These are phyloP conservation scores for Astreopora myriophthalma DNA, from an alignment of 64 coral and sea anemone genomes.

Conservation along the genomic window DNA sequence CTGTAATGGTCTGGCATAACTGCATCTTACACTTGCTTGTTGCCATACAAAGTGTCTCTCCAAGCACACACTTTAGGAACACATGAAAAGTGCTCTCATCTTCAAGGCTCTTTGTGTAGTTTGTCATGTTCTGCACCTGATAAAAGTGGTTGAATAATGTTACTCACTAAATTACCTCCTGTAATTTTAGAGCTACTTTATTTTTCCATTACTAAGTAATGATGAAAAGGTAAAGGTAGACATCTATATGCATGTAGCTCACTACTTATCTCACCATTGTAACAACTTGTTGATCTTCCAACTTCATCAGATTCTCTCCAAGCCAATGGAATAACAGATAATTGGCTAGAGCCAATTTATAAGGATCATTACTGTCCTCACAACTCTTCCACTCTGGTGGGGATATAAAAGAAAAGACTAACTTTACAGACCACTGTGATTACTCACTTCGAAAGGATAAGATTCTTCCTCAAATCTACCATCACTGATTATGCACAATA, in stretches of 20 bases:
- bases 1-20: slow-evolving; percentile 29
- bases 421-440: no score
- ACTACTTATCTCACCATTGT: slow-evolving; percentile 22
- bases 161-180: not conserved
- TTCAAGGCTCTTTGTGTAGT: not conserved
- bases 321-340: slow-evolving; percentile 58
- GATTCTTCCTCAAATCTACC: no score
- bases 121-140: slow-evolving; percentile 54
- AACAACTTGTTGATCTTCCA: not conserved
- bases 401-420: not conserved
- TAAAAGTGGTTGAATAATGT: not conserved
- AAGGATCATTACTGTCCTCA: not conserved
- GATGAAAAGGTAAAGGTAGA: no score
- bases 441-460: no score
- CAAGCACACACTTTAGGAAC: slow-evolving; percentile 47
- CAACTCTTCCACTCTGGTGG: slow-evolving; percentile 65
- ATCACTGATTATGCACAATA: no score
- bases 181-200: no score
- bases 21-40: slow-evolving; percentile 17
- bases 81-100: slow-evolving; percentile 35
- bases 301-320: slow-evolving; percentile 63
- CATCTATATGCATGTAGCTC: not conserved
- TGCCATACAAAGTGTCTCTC: slow-evolving; percentile 47
- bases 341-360: slow-evolving; percentile 53
- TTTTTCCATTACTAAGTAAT: no score